Evolutionary conservation across 2,888 invertebrate genomes (phyloP), one percentile per base, ranked within the genome.

Genomic region (Ecliptopera silaceata): DNA sequence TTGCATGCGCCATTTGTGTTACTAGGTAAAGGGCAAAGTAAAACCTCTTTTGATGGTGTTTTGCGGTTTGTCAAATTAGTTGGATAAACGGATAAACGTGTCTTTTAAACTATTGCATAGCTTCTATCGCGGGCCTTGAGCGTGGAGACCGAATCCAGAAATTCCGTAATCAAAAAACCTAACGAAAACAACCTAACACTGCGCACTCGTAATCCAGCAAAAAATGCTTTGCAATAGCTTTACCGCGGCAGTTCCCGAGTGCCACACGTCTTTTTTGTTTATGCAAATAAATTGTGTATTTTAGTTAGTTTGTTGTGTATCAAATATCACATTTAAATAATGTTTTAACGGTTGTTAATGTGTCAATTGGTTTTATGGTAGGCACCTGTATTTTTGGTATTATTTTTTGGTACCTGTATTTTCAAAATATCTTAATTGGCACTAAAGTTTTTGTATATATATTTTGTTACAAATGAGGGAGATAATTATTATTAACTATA

Each of bases 11-110:
- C 79, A 87, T 87, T 80, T 77, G 79, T 88, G 88, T 88, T 79
- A 87, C 80, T 88, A 68, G 89, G 89, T 88, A 88, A 88, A 88
- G 87, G 89, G 88, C 88, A 82, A 79, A 73, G 68, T 70, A 59
- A 66, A 70, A 67, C 73, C 68, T 64, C 72, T 58, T 63, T 62
- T 64, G 58, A 60, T 63, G 58, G 63, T 36, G 34, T 58, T 63
- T 70, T 66, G 63, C 66, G 67, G 74, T 75, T 74, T 69, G 57
- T 66, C 71, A 71, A 69, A 73, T 66, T 70, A 70, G 67, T 66
- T 63, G 54, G 49, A 41, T 18, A 50, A 26, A 49, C n/a, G n/a
- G n/a, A n/a, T n/a, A n/a, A n/a, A n/a, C n/a, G n/a, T n/a, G n/a
- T n/a, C n/a, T n/a, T n/a, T n/a, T n/a, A n/a, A n/a, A n/a, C n/a